Evolutionary conservation across 2,113 vertebrate genomes (phyloP), one percentile per base, ranked within the genome.

Genomic region (Hippopotamus amphibius): DNA sequence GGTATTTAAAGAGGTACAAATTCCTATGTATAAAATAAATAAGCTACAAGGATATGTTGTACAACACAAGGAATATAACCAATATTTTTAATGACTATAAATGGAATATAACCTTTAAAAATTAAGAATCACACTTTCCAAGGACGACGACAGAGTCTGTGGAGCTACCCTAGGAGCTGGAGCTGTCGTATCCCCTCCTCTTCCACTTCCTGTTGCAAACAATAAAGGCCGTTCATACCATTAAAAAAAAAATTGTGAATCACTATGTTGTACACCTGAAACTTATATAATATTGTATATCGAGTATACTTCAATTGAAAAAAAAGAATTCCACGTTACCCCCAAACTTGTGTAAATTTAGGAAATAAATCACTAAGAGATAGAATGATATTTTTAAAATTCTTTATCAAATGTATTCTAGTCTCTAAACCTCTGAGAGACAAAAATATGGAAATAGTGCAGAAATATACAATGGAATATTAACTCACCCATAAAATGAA

Each of bases 331-430:
- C 30, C 1, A 53, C 53, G 48, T n/a, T 55, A 79, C 19, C 6
- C 48, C 48, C 22, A 53, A 77, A 12, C 30, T 53, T 21, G n/a
- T 53, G 12, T 50, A n/a, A 53, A 77, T 77, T 77, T 77, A 53
- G 33, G 76, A 53, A 79, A 48, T 22, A 53, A n/a, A 79, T 79
- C 30, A 13, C 53, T 79, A 79, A 79, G 17, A n/a, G 30, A 22
- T 0, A 3, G 11, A 79, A 79, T n/a, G 30, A 53, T 53, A 12
- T 21, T 50, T 53, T 77, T 77, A 22, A n/a, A 76, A 15, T 46
- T 69, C 2, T 69, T 87, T 37, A 53, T 91, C 46, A 77, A 95
- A 61, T 79, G 91, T 69, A 21, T 71, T 86, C n/a, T 90, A 88
- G 46, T 71, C 33, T 90, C 28, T 84, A 91, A 95, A 85, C 22